Base-by-base conservation (phyloP, 2,888 invertebrate genomes). In the Uropetala carovei region DNA sequence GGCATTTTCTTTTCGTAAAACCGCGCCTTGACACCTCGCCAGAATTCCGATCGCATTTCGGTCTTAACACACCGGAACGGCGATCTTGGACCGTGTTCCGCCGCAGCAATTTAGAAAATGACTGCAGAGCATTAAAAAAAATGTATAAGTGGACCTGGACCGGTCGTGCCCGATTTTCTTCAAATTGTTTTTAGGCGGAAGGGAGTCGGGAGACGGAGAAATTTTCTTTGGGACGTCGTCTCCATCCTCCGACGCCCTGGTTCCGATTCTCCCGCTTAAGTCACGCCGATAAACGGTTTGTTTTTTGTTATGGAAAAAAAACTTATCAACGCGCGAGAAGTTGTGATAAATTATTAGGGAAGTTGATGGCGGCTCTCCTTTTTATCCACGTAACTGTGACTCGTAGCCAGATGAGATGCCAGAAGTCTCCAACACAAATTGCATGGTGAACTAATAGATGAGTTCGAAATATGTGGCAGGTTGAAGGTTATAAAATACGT, bases 141-240 rank as follows among this genome's bases (percentile, higher is more conserved):
- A 13, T 75, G 75, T 27, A 13, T 75, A 75, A 75, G 75, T 27
- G 27, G 22, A 27, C 43, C 75, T 22, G 75, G 27, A 75, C 75
- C 75, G 75, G 75, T 75, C 75, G 22, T 27, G 75, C 75, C 22
- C 75, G 75, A 75, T 75, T 75, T 75, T 75, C 18, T 27, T 75
- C 75, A 75, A 75, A 75, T 75, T 75, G 75, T 75, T 75, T 43
- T 75, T 75, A 75, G 22, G 75, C 22, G 68, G 68, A 22, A n/a
- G 68, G 18, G 68, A 68, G 68, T n/a, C 43, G 43, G 43, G 43
- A 43, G 43, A 5, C 43, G 18, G 68, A 68, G 68, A 68, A 68
- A 68, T 68, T 18, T 43, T 43, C 43, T 1, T 43, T 22, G 14
- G 75, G 75, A 10, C 27, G 11, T 27, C 3, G 0, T 11, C 27